Base-by-base conservation (phyloP, 2,113 vertebrate species). In the Myrmecobius fasciatus region DNA sequence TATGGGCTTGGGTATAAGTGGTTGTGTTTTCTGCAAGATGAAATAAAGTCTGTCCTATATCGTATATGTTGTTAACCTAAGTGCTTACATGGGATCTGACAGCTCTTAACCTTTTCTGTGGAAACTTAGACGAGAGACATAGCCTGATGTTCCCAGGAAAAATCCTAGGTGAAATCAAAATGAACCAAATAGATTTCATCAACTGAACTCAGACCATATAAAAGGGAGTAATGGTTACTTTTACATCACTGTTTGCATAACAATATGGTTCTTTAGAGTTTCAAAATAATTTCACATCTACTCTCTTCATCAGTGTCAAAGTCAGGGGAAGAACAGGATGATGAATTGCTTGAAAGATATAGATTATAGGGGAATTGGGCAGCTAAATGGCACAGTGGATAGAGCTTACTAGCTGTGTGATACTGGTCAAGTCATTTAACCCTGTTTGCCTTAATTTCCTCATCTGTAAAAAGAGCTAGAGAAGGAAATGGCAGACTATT, bases 21-120 rank as follows among this genome's bases (percentile, higher is more conserved):
- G n/a, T 43, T 43, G 67, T 83, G 67, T 83, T 83, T 24, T 83
- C 67, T 83, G 67, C 43, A 43, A 83, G n/a, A 83, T 83, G 67
- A 83, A 83, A 83, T 83, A 83, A 83, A 83, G 20, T 83, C 67
- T 83, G 67, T 43, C 36, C 67, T 43, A 83, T 83, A 43, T 83
- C 8, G 43, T 83, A 83, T 83, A n/a, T 83, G 24, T 43, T 83
- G 67, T 83, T 83, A 83, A 83, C 67, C 67, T 83, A 20, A 83
- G 67, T 83, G n/a, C 67, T 83, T 83, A 83, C 67, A 83, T 83
- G 67, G 67, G 67, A 83, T 83, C n/a, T 83, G 67, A 83, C 67
- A 83, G n/a, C 67, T 83, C 67, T 83, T 83, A 83, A 83, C 67
- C n/a, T 83, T 83, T 43, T 83, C n/a, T 43, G n/a, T 83, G n/a